These are phyloP conservation scores for Trochalopteron elliotii DNA, from an alignment of 2,113 vertebrate species.

Conservation along the genomic window DNA sequence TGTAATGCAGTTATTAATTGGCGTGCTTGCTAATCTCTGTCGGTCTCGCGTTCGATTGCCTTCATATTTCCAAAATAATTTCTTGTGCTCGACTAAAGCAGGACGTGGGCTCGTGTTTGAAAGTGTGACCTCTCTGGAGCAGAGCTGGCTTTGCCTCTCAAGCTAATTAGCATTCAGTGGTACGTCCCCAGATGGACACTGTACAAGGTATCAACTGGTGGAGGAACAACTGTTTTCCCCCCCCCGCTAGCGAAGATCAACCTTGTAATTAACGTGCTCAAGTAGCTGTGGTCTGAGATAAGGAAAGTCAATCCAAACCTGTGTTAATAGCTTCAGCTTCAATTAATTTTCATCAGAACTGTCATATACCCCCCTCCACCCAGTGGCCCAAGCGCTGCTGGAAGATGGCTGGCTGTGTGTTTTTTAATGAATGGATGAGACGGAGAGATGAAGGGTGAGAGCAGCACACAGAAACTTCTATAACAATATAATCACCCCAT, in stretches of 20 bases:
- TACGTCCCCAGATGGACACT: not conserved
- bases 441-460: not conserved
- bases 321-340: slow-evolving; percentile 23
- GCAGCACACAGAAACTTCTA: not conserved
- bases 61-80: not conserved
- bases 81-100: not conserved
- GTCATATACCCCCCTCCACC: not conserved
- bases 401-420: not conserved
- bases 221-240: not conserved
- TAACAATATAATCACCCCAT: not conserved
- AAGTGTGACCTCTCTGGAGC: not conserved
- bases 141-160: not conserved
- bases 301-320: slow-evolving; percentile 18
- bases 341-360: slow-evolving; percentile 49
- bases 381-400: not conserved
- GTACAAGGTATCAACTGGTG: not conserved
- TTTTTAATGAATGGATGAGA: not conserved
- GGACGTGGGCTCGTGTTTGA: not conserved
- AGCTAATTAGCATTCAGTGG: not conserved
- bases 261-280: slow-evolving; percentile 7
- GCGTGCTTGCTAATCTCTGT: not conserved
- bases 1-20: not conserved
- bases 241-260: not conserved
- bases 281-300: slow-evolving; percentile 33
- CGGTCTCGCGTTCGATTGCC: not conserved